Base-by-base conservation (phyloP, 2,797 vertebrate genomes). In the Rousettus madagascariensis region DNA sequence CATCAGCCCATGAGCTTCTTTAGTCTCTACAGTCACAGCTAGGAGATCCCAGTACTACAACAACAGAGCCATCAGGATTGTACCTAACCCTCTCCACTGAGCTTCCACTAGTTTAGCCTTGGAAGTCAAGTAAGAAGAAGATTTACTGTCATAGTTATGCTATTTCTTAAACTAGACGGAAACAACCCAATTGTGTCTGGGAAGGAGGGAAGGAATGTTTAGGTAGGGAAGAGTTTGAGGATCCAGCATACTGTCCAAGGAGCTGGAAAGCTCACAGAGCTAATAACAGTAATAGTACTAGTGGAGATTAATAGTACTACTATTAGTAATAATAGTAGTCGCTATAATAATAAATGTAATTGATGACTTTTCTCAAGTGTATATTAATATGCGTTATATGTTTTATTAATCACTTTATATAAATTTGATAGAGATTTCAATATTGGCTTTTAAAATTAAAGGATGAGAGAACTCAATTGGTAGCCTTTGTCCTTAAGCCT, bases 341-440 rank as follows among this genome's bases (percentile, higher is more conserved):
- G 19, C 30, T 63, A 74, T 69, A 38, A 41, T 49, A 41, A 82
- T 49, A 94, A 82, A 91, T 88, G 12, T 5, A 95, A 63, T 20
- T 49, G n/a, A 38, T 84, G 43, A 38, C 22, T 57, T 69, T 79
- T 63, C 59, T 79, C 57, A 53, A 69, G 51, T 9, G 41, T n/a
- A 16, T 16, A 49, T 65, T 82, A 55, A 61, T 46, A 4, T 66
- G 5, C 3, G 12, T 71, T 71, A 53, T 3, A 41, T n/a, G 20
- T 86, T 86, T 90, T 85, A n/a, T 41, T 89, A 49, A 91, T 61
- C n/a, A 71, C 19, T 82, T 78, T 36, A 49, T 55, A 68, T 86
- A 57, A 84, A 69, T 75, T 61, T 36, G 75, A 72, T 61, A 55
- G 9, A 69, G n/a, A 61, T 26, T 71, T 90, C 24, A 51, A 74